A percentile compares a stretch with the other conserved stretches of the same genome.
Evolutionary conservation across 1,140 invertebrate genomes (phyloP).

Genomic region (Drosophila nigromelanica): DNA sequence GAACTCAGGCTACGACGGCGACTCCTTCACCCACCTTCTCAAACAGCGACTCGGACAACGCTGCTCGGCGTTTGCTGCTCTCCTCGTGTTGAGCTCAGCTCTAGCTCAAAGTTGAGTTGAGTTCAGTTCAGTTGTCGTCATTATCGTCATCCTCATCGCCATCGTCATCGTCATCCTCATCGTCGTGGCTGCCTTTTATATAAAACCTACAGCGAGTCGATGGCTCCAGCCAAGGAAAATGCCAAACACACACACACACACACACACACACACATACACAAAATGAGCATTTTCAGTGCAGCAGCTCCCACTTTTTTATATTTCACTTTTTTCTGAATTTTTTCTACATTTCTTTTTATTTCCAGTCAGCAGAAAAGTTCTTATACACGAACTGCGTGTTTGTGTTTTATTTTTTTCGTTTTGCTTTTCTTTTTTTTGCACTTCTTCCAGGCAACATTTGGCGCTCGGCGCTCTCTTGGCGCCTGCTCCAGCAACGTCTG

Average conservation of each 20-base stretch:
- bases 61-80: conserved; percentile 38
- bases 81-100: conserved; percentile 39
- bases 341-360: conserved; percentile 75
- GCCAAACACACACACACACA: conserved; percentile 52
- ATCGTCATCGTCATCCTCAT: conserved; percentile 5
- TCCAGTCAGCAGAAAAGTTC: conserved; percentile 76
- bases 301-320: conserved; percentile 33
- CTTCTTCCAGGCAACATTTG: conserved; percentile 26
- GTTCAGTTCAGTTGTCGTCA: conserved; percentile 35
- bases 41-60: conserved; percentile 47
- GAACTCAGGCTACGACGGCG: conserved; percentile 17
- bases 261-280: neutral
- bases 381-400: conserved; percentile 70
- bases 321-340: conserved; percentile 37
- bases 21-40: conserved; percentile 31
- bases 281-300: conserved; percentile 15
- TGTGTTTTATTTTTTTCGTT: conserved; percentile 14
- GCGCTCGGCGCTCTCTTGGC: conserved; percentile 36
- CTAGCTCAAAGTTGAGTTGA: conserved; percentile 36
- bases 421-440: conserved; percentile 8
- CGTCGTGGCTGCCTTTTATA: conserved; percentile 63
- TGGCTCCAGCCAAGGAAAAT: conserved; percentile 61
- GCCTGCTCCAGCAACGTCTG: conserved; percentile 41
- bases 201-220: conserved; percentile 37
- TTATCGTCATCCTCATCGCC: conserved; percentile 22